Base-by-base conservation (phyloP, 2,113 vertebrate genomes). In the Mormoops blainvillei region DNA sequence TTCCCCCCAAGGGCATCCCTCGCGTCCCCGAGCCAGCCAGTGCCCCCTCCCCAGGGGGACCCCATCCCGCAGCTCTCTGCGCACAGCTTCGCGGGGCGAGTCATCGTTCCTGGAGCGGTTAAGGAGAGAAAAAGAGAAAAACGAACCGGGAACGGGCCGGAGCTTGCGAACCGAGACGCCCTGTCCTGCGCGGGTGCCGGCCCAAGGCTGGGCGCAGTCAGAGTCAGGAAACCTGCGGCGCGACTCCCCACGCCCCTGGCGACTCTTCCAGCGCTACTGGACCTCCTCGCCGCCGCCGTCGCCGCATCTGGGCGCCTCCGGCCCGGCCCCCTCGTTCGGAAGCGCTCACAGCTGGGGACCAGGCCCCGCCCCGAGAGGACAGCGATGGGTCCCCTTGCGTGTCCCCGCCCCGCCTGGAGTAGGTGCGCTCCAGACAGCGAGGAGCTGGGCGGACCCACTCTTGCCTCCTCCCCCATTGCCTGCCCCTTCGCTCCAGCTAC, bases 291-390 rank as follows among this genome's bases (percentile, higher is more conserved):
- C 36, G 33, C 77, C 7, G 0, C 38, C 4, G 48, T 13, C 26
- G 26, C 87, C 45, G 93, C 96, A 73, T 68, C 94, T 83, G 93
- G 71, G 71, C 52, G 50, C 95, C 26, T n/a, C 36, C 56, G 1
- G 77, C 67, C 87, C 82, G 1, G 70, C 58, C 84, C 80, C 41
- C 1, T 4, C 26, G 15, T 43, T 68, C 63, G 6, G 58, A 80
- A 48, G 61, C 48, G 11, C 19, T 61, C 24, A 1, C 91, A 13
- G 63, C 92, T 43, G 89, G 71, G 56, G 54, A 10, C 20, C 65
- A 33, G 78, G 93, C 93, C 82, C 96, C 96, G 96, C 94, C 96
- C 97, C 76, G 3, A n/a, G 73, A 31, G 61, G 48, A 0, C 81
- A 0, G 33, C 33, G 7, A 80, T 4, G 33, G 74, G 16, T 26